Percentiles rank a stretch among this genome's conserved stretches.
phyloP scores from a whole-genome alignment of 2,797 vertebrate species.

The Syndactyla subalaris region DNA sequence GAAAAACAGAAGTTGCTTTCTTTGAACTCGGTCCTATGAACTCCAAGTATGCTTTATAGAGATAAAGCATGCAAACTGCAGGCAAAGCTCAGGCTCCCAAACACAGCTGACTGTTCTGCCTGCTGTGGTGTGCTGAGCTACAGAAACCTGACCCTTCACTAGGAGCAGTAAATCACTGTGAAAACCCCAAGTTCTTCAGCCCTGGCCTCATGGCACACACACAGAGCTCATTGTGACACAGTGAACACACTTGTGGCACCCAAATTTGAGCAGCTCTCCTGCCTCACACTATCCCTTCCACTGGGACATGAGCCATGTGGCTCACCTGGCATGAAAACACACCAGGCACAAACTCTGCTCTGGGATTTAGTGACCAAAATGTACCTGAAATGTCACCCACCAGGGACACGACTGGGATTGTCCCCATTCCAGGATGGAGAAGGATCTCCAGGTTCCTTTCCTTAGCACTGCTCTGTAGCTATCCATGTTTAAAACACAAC shows the following conservation, averaged over 20 bases:
- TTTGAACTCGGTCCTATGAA: neutral
- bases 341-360: neutral
- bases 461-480: neutral
- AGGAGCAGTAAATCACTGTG: neutral
- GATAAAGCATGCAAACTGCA: neutral
- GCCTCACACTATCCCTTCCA: neutral
- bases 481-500: neutral
- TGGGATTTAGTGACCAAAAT: fast-evolving
- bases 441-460: neutral
- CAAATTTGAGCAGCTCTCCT: neutral
- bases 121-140: neutral
- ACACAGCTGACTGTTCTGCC: neutral
- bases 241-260: neutral
- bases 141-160: neutral
- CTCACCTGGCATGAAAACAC: neutral
- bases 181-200: neutral
- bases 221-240: neutral
- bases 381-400: neutral
- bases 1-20: neutral
- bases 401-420: neutral
- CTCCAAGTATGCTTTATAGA: neutral
- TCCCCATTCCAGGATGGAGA: neutral
- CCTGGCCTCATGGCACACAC: neutral
- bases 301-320: neutral
- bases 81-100: neutral